These are phyloP conservation scores for Rhopalosiphum padi DNA, from an alignment of 1,140 invertebrate species.

Conservation along the genomic window DNA sequence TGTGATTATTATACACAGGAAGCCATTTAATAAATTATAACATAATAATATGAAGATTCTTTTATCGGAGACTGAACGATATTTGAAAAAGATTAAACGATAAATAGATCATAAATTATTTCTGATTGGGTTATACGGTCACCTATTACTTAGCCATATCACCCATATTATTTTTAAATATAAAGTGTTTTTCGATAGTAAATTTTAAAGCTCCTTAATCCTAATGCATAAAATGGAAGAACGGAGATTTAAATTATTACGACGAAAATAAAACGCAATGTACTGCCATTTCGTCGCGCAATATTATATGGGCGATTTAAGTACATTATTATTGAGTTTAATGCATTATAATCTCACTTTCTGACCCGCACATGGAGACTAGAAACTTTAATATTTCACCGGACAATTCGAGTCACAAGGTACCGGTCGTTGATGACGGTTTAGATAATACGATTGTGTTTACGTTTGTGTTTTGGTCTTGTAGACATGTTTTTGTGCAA, in stretches of 20 bases:
- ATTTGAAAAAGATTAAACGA: neutral
- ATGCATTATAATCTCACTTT: neutral
- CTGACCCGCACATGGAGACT: too few species aligned
- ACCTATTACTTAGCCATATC: neutral
- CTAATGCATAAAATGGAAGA: neutral
- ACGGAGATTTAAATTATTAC: neutral
- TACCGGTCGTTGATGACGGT: neutral
- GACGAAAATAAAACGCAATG: neutral
- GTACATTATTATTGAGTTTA: neutral
- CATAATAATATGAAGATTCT: too few species aligned
- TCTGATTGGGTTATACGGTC: neutral
- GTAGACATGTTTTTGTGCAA: neutral
- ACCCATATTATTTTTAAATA: neutral
- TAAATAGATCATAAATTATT: neutral
- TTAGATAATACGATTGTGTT: neutral
- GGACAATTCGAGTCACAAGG: neutral
- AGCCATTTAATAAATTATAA: too few species aligned
- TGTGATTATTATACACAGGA: too few species aligned
- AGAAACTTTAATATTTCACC: neutral
- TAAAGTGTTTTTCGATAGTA: neutral
- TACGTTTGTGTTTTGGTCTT: neutral
- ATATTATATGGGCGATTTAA: conserved; percentile 15
- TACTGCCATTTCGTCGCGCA: neutral
- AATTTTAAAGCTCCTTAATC: neutral
- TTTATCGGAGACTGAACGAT: neutral